phyloP scores from a whole-genome alignment of 2,113 vertebrate species.

The Garra rufa region DNA sequence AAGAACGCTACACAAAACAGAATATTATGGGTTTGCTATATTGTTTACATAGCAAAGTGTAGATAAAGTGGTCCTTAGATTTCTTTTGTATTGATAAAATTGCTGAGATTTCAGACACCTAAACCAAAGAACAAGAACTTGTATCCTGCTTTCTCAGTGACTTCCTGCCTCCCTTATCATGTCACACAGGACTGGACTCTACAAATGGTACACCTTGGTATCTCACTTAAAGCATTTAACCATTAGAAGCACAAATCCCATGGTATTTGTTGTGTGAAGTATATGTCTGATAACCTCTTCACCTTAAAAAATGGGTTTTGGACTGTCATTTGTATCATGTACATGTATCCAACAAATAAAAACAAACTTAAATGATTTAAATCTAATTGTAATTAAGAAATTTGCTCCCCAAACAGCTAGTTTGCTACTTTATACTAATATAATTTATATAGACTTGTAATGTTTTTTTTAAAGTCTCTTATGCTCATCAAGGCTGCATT shows the following conservation, averaged over 20 bases:
- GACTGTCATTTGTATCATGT: not conserved
- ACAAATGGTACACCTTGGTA: not conserved
- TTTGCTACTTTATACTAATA: no score
- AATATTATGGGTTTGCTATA: not conserved
- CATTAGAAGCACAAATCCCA: not conserved
- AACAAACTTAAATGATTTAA: not conserved
- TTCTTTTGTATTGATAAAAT: not conserved
- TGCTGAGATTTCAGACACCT: not conserved
- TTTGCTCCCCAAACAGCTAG: not conserved
- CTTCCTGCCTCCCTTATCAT: constrained; percentile 20
- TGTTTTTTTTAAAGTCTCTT: no score
- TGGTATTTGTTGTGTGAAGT: not conserved
- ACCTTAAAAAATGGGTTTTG: no score
- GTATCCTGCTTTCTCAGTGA: constrained; percentile 8
- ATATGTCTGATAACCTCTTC: no score
- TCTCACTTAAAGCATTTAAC: not conserved
- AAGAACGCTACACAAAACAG: not conserved
- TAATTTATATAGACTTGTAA: no score
- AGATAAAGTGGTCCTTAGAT: not conserved
- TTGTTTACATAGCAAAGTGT: not conserved
- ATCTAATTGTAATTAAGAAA: not conserved
- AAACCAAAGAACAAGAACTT: not conserved
- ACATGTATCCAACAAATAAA: not conserved
- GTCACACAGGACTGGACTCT: not conserved
- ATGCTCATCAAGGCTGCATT: no score